phyloP scores from a whole-genome alignment of 2,797 vertebrate genomes.

The Sparidentex hasta region DNA sequence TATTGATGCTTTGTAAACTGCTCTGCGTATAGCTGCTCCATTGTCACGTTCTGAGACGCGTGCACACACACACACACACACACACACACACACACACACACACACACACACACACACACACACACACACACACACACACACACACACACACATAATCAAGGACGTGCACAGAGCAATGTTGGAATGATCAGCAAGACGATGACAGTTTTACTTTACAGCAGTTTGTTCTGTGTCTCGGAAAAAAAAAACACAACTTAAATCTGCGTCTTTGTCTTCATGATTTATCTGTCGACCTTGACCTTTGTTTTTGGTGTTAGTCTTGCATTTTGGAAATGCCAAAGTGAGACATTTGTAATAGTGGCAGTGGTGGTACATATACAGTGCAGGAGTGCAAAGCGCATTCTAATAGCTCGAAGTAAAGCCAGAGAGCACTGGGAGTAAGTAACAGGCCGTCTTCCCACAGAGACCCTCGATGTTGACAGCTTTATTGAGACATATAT shows the following conservation, averaged over 20 bases:
- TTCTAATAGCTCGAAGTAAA: slow-evolving; percentile 17
- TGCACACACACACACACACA: not conserved
- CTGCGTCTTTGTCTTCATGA: slow-evolving; percentile 8
- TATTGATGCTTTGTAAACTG: slow-evolving; percentile 69
- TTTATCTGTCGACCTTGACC: slow-evolving; percentile 3
- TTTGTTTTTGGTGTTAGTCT: not conserved
- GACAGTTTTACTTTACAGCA: slow-evolving; percentile 19
- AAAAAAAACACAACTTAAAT: not conserved
- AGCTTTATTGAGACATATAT: slow-evolving; percentile 71
- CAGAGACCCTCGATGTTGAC: slow-evolving; percentile 54
- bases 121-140: not conserved
- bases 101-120: too few species aligned
- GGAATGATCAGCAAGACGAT: slow-evolving; percentile 13
- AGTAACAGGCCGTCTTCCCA: slow-evolving; percentile 13
- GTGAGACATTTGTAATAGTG: not conserved
- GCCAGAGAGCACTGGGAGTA: slow-evolving; percentile 26
- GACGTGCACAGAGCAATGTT: slow-evolving; percentile 8
- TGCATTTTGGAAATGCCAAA: not conserved
- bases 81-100: too few species aligned
- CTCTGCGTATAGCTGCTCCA: slow-evolving; percentile 45
- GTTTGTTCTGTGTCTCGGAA: not conserved
- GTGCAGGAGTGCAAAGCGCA: slow-evolving; percentile 3
- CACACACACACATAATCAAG: slow-evolving; percentile 27
- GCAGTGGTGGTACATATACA: not conserved
- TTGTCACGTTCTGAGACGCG: slow-evolving; percentile 34